Evolutionary conservation across 2,113 vertebrate species (phyloP).

Genomic region (Megaleporinus macrocephalus): DNA sequence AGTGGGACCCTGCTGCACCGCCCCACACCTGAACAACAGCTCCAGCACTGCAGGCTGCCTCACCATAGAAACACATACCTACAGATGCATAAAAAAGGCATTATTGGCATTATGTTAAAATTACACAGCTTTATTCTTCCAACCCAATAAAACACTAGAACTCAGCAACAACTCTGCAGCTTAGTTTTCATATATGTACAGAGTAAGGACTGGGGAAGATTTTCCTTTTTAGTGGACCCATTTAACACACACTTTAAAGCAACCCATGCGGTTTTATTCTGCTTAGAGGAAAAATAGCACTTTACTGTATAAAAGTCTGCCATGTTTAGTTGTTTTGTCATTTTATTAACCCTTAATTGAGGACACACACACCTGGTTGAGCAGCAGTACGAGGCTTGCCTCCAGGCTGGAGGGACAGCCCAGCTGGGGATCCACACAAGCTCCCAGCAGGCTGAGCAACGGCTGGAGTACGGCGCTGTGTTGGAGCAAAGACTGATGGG

Average conservation of each 20-base stretch:
- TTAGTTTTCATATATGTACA: no score
- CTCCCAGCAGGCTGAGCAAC: constrained; percentile 85
- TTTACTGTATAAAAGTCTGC: no score
- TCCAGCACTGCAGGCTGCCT: constrained; percentile 88
- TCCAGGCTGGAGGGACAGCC: constrained; percentile 80
- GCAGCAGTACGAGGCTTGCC: constrained; percentile 90
- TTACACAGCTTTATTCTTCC: no score
- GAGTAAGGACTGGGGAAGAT: no score
- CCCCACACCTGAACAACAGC: constrained; percentile 86
- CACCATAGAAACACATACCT: constrained; percentile 88
- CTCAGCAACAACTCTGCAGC: no score
- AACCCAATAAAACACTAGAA: no score
- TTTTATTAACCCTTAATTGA: neutral
- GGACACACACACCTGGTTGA: constrained; percentile 79
- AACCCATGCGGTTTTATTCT: no score
- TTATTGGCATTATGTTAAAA: no score
- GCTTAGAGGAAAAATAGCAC: no score
- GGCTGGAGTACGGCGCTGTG: constrained; percentile 87
- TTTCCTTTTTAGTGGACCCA: no score
- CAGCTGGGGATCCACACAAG: constrained; percentile 80
- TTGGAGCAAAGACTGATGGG: constrained; percentile 88
- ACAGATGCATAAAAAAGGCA: constrained; percentile 3
- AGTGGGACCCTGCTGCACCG: constrained; percentile 82
- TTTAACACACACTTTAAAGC: no score
- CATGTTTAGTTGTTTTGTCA: no score